A percentile compares a stretch with the other conserved stretches of the same genome.
Evolutionary conservation across 2,797 vertebrate genomes (phyloP).

Genomic region (Typhlichthys subterraneus): DNA sequence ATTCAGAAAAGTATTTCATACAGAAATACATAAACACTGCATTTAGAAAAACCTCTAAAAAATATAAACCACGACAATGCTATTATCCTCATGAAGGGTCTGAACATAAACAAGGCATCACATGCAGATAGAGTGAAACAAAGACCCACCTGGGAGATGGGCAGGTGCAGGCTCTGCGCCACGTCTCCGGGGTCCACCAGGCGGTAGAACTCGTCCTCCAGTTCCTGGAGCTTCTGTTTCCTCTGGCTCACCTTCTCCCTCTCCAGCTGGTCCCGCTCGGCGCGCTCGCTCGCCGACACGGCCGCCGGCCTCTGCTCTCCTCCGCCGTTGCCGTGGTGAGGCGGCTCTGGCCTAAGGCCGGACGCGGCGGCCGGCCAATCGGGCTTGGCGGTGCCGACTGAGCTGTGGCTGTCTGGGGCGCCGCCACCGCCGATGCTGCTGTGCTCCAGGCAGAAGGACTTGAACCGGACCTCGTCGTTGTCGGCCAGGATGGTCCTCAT

Average conservation of each 20-base stretch:
- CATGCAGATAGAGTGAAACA: too few relatives aligned
- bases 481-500: constrained; percentile 95
- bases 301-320: constrained; percentile 45
- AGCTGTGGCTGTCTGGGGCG: constrained; percentile 17
- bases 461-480: constrained; percentile 97
- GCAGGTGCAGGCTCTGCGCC: constrained; percentile 85
- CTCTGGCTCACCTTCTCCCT: constrained; percentile 90
- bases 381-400: constrained; percentile 17
- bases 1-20: too few relatives aligned
- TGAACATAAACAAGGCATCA: too few relatives aligned
- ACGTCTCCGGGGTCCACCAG: constrained; percentile 91
- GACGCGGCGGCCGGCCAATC: constrained; percentile 17
- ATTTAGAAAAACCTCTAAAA: too few relatives aligned
- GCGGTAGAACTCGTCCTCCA: constrained; percentile 92
- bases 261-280: constrained; percentile 80
- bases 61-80: too few relatives aligned
- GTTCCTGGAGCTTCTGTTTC: constrained; percentile 93
- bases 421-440: constrained; percentile 63
- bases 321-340: constrained; percentile 31
- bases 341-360: constrained; percentile 21
- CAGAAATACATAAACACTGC: too few relatives aligned
- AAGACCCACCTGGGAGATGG: constrained; percentile 67
- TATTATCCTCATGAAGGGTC: too few relatives aligned
- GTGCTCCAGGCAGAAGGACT: constrained; percentile 96
- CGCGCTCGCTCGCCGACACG: constrained; percentile 58